A percentile compares a stretch with the other conserved stretches of the same genome.
phyloP scores from a whole-genome alignment of 2,888 invertebrate species.

The Plutella xylostella region DNA sequence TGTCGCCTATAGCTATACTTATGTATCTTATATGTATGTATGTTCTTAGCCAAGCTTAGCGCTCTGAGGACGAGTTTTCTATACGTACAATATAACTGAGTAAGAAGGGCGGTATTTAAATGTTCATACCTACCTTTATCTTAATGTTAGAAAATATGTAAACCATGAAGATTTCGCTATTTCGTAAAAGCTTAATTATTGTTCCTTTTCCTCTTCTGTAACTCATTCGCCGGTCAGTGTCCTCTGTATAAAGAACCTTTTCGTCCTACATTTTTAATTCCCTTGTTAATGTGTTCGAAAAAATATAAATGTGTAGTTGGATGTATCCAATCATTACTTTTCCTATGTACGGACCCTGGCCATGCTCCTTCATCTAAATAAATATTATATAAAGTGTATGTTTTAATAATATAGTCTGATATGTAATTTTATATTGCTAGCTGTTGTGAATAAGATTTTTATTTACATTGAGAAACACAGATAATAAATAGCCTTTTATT shows the following conservation, averaged over 20 bases:
- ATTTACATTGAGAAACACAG: constrained; percentile 63
- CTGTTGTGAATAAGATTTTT: constrained; percentile 66
- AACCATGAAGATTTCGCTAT: neutral
- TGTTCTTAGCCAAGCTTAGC: constrained; percentile 64
- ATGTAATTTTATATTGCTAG: constrained; percentile 67
- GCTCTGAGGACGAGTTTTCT: constrained; percentile 55
- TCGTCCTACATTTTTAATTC: neutral
- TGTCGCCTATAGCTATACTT: constrained; percentile 60
- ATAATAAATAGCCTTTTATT: constrained; percentile 67
- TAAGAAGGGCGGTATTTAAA: neutral
- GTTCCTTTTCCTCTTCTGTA: neutral
- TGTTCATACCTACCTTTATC: neutral
- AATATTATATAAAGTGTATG: constrained; percentile 29
- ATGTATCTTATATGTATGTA: constrained; percentile 42
- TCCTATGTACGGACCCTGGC: neutral
- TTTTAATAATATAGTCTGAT: constrained; percentile 48
- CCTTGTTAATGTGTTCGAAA: neutral
- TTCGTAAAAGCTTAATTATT: neutral
- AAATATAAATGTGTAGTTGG: too few species aligned
- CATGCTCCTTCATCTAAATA: neutral
- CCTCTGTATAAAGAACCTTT: neutral
- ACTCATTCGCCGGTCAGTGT: constrained; percentile 4
- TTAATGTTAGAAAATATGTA: neutral
- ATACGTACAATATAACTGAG: constrained; percentile 17
- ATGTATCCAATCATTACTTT: too few species aligned